Percentiles rank a stretch among this genome's conserved stretches.
These are phyloP conservation scores for Epinephelus lanceolatus DNA, from an alignment of 2,113 vertebrate genomes.

Conservation along the genomic window DNA sequence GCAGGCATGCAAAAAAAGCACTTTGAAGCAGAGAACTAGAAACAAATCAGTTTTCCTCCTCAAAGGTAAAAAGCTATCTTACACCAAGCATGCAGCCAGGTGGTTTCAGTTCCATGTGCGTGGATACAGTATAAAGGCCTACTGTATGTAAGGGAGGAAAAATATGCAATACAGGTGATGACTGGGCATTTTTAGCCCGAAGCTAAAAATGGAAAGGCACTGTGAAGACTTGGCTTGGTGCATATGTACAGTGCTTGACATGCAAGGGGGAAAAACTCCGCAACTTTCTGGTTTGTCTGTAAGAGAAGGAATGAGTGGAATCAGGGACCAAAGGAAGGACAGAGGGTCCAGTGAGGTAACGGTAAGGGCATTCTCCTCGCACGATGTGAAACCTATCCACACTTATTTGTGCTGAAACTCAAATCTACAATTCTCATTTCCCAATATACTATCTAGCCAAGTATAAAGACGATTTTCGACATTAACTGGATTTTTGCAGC, in stretches of 20 bases:
- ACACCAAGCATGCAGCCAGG: slow-evolving; percentile 49
- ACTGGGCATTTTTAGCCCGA: slow-evolving; percentile 25
- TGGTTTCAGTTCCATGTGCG: slow-evolving; percentile 26
- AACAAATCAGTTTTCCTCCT: slow-evolving; percentile 23
- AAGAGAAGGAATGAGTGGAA: slow-evolving; percentile 33
- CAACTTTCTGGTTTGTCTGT: not conserved
- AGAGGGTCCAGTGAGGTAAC: slow-evolving; percentile 43
- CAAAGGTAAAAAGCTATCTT: slow-evolving; percentile 22
- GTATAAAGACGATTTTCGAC: not conserved
- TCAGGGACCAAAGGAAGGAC: not conserved
- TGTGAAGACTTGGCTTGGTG: slow-evolving; percentile 56
- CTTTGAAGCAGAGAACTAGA: slow-evolving; percentile 20
- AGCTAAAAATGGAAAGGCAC: slow-evolving; percentile 75
- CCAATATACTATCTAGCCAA: not conserved
- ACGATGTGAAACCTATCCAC: slow-evolving; percentile 9
- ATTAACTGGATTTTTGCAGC: slow-evolving; percentile 11
- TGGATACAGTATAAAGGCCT: slow-evolving; percentile 5
- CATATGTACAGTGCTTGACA: slow-evolving; percentile 64
- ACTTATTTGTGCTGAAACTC: slow-evolving; percentile 25
- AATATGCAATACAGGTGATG: slow-evolving; percentile 1
- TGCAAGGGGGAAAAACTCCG: slow-evolving; percentile 48
- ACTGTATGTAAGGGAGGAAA: not conserved
- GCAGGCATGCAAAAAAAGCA: slow-evolving; percentile 71
- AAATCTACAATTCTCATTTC: slow-evolving; percentile 4
- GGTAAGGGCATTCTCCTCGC: not conserved